Percentiles rank a stretch among this genome's conserved stretches.
These are phyloP conservation scores for Nomada flava DNA, from an alignment of 2,888 invertebrate species.

Conservation along the genomic window DNA sequence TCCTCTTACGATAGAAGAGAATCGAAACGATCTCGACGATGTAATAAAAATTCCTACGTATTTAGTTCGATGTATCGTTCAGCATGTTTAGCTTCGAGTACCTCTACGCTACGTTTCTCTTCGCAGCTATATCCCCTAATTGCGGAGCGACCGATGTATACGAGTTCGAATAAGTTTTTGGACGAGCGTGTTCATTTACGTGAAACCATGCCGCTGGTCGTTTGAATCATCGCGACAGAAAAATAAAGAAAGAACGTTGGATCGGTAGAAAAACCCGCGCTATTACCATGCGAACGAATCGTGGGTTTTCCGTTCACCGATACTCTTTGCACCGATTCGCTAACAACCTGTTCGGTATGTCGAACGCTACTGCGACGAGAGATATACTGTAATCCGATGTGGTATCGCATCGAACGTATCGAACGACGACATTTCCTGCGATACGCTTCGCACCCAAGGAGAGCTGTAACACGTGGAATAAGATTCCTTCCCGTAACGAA, in stretches of 20 bases:
- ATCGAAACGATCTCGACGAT: conserved; percentile 36
- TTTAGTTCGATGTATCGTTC: conserved; percentile 64
- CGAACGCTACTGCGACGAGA: not conserved
- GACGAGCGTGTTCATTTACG: conserved; percentile 2
- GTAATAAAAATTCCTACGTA: conserved; percentile 62
- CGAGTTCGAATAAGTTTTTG: no score
- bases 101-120: not conserved
- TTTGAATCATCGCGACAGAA: conserved; percentile 20
- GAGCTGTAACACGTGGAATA: conserved; percentile 5
- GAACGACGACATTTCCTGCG: conserved; percentile 7
- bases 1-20: conserved; percentile 46
- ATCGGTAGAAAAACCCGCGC: conserved; percentile 9
- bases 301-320: not conserved
- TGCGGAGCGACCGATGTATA: conserved; percentile 18
- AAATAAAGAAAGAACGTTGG: conserved; percentile 18
- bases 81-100: conserved; percentile 38
- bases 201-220: conserved; percentile 21
- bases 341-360: not conserved
- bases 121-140: conserved; percentile 19
- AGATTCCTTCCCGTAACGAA: not conserved
- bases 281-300: not conserved
- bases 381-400: not conserved
- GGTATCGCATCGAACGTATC: conserved; percentile 11
- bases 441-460: not conserved
- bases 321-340: not conserved